Evolutionary conservation across 2,797 vertebrate genomes (phyloP), one percentile per base, ranked within the genome.

Genomic region (Brachyalestes nurse): DNA sequence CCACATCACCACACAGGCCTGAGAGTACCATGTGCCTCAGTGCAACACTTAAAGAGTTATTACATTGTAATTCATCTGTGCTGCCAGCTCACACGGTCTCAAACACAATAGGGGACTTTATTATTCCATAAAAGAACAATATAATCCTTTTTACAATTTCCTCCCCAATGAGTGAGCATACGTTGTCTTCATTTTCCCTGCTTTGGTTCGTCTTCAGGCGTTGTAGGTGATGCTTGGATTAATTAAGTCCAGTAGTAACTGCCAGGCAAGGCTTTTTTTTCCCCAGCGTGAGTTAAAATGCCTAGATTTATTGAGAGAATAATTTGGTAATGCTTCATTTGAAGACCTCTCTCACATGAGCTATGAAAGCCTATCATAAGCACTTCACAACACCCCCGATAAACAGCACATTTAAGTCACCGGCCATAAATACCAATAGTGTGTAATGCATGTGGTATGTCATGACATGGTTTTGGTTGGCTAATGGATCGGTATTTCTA

Each of bases 121-220:
- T 84, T 89, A 78, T 87, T 87, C 84, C 84, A 87, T 90, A 86
- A 90, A 87, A 90, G 80, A 82, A 84, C 64, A 83, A 87, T 82
- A 78, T 82, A 81, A 90, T 86, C 86, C 42, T 81, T 84, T 91
- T 91, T 86, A 91, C 78, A 49, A 66, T 87, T 89, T 92, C 88
- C 89, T 80, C 86, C 87, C 75, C 83, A 72, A 86, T 85, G 84
- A 84, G 83, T 67, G 85, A 88, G 67, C 82, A 73, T 64, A 77
- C 83, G 84, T 72, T 67, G 51, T 58, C 23, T 72, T 77, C 38
- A 40, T 80, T 75, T 82, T 79, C 76, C 53, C 77, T 74, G 66
- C 61, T 19, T 23, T 81, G 71, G 47, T 75, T 62, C 21, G 75
- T 80, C 76, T 81, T 57, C 57, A 47, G 66, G 79, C 72, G 2